Base-by-base conservation (phyloP, 2,888 invertebrate species). In the Erynnis tages region DNA sequence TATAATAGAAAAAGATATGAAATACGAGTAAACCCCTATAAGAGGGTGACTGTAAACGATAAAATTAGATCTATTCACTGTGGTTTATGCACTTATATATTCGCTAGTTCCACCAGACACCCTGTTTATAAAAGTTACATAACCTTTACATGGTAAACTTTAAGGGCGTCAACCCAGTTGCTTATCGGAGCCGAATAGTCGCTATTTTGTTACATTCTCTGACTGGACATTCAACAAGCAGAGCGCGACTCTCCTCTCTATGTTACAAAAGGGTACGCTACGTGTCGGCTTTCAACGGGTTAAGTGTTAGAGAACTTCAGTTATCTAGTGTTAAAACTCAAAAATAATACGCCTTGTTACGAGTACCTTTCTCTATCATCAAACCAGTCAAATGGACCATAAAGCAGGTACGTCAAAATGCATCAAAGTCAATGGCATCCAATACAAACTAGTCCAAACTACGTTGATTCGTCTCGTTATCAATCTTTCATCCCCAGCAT, bases 91-190 rank as follows among this genome's bases (percentile, higher is more conserved):
- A 21, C 3, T 21, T 21, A 21, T 6, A 21, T 21, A 4, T 21
- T 21, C 6, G 3, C 6, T 21, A 21, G n/a, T n/a, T n/a, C n/a
- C n/a, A n/a, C n/a, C n/a, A n/a, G n/a, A n/a, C n/a, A n/a, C n/a
- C n/a, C n/a, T n/a, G n/a, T n/a, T 21, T 21, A 21, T 21, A 4
- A 21, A 21, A 21, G 21, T 21, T 21, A 21, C 10, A 10, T 2
- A 3, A 10, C 8, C 10, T 29, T 10, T 3, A 29, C 29, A 8
- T 10, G 2, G 16, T 11, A n/a, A 37, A 10, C 3, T 13, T 34
- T 34, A 45, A 45, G 45, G 45, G 45, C 34, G 14, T 45, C 45
- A 45, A 25, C 45, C 45, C 25, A 46, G 17, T 32, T 35, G 46
- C n/a, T 35, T 35, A 46, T 46, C 14, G 46, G 35, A 46, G 17